Percentiles rank a stretch among this genome's conserved stretches.
Evolutionary conservation across 2,113 vertebrate species (phyloP).

Genomic region (Gallinago undulata): DNA sequence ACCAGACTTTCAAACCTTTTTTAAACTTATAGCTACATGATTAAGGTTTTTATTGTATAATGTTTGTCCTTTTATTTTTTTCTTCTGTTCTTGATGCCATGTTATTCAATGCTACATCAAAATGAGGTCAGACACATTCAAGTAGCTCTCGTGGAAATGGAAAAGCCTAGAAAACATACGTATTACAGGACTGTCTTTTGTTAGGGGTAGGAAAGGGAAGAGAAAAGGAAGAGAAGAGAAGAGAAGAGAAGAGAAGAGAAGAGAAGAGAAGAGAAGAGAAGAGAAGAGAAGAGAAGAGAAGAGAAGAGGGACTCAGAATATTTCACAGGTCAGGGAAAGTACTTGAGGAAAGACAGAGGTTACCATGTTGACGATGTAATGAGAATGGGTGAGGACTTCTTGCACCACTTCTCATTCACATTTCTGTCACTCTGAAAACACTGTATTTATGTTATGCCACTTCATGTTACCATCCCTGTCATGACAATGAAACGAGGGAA

Average conservation of each 20-base stretch:
- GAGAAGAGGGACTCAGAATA: not conserved
- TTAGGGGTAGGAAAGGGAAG: too few species aligned
- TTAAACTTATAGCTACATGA: not conserved
- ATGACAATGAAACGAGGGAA: not conserved
- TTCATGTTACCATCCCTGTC: not conserved
- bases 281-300: not conserved
- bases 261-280: not conserved
- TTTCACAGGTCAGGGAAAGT: not conserved
- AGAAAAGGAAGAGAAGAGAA: too few species aligned
- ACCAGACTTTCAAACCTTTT: constrained; percentile 18
- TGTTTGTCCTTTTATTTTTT: not conserved
- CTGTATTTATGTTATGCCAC: not conserved
- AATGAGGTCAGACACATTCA: not conserved
- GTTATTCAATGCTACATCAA: not conserved
- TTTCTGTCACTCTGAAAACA: not conserved
- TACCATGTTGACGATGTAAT: not conserved
- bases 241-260: not conserved
- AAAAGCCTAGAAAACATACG: not conserved
- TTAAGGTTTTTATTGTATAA: not conserved
- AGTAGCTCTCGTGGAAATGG: not conserved
- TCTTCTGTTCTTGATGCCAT: not conserved
- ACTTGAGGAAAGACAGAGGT: not conserved
- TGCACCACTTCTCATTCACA: not conserved
- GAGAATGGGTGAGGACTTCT: not conserved
- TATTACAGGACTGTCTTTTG: not conserved